These are phyloP conservation scores for Capromys pilorides DNA, from an alignment of 2,797 vertebrate species.

Conservation along the genomic window DNA sequence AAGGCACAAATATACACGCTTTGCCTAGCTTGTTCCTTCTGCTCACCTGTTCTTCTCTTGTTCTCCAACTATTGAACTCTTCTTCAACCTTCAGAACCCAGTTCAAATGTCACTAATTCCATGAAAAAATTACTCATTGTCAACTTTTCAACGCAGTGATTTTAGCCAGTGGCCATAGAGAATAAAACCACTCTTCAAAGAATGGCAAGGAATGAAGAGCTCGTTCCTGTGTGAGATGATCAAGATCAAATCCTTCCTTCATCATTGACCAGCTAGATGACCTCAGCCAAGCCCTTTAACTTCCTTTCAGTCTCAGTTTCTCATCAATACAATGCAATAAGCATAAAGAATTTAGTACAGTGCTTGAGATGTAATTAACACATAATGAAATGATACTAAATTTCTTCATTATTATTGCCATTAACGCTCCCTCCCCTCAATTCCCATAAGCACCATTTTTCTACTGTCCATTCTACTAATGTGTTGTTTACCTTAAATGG, in stretches of 20 bases:
- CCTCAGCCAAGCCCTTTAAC: neutral
- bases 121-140: neutral
- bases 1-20: neutral
- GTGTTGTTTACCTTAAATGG: slow-evolving; percentile 31
- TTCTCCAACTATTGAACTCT: slow-evolving; percentile 9
- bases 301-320: neutral
- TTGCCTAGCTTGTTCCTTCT: neutral
- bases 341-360: neutral
- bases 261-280: neutral
- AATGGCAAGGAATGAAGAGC: neutral
- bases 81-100: neutral
- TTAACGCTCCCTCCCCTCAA: neutral
- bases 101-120: neutral
- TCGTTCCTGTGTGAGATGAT: neutral
- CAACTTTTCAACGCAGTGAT: neutral
- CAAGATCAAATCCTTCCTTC: neutral
- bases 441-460: neutral
- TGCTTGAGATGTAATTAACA: neutral
- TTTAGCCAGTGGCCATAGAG: neutral
- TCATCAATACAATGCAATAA: neutral
- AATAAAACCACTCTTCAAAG: neutral
- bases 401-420: neutral
- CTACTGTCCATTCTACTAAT: slow-evolving; percentile 45
- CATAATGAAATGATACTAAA: neutral
- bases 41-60: neutral